Conservation (phyloP, 1,140 invertebrate genomes). For the Caenorhabditis inopinata region DNA sequence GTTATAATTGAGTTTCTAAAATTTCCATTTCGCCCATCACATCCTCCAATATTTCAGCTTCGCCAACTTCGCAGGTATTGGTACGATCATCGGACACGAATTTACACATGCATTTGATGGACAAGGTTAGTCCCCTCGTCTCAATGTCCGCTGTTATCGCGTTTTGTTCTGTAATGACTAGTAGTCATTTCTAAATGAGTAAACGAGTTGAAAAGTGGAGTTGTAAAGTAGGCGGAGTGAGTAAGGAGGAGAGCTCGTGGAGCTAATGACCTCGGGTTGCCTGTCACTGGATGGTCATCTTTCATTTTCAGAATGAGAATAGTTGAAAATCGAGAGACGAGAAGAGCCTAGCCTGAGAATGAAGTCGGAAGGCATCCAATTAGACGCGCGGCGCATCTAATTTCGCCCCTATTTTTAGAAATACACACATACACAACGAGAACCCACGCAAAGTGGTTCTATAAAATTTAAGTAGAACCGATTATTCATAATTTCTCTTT, state of each 20-base stretch:
- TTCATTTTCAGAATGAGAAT: neutral
- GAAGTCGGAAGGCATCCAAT: too few relatives aligned
- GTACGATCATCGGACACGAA: slow-evolving; percentile 41
- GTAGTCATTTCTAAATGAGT: slow-evolving; percentile 3
- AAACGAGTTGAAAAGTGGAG: neutral
- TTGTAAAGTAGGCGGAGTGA: neutral
- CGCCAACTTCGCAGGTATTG: slow-evolving; percentile 39
- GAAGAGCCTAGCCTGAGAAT: too few relatives aligned
- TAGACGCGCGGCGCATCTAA: neutral
- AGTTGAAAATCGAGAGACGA: too few relatives aligned
- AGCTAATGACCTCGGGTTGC: neutral
- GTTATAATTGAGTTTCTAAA: too few relatives aligned
- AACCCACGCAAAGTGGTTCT: neutral
- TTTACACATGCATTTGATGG: slow-evolving; percentile 43
- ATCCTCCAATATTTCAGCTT: slow-evolving; percentile 11
- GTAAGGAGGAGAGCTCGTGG: neutral
- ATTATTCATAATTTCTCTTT: neutral
- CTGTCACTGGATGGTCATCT: neutral
- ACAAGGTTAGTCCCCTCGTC: slow-evolving; percentile 23
- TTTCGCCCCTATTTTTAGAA: too few relatives aligned
- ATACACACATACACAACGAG: neutral
- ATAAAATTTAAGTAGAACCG: too few relatives aligned
- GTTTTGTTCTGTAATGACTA: neutral
- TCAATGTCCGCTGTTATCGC: neutral
- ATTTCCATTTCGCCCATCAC: too few relatives aligned